phyloP scores from a whole-genome alignment of 2,113 vertebrate genomes.

The Protobothrops flavoviridis region DNA sequence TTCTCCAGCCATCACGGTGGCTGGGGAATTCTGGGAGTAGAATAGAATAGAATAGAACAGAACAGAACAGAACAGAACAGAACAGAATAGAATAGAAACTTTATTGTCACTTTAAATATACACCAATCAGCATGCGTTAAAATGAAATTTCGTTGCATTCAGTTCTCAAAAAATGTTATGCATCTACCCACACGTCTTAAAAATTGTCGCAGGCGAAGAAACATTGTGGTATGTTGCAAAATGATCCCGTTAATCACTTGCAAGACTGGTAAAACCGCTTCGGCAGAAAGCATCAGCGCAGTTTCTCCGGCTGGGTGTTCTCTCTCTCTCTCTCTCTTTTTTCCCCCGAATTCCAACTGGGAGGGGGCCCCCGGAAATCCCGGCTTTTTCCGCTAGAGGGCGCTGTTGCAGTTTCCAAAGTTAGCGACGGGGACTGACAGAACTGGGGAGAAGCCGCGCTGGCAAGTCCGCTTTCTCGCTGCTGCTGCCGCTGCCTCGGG shows the following conservation, averaged over 20 bases:
- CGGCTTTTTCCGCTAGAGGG: constrained; percentile 1
- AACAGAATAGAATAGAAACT: no score
- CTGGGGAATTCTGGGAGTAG: not conserved
- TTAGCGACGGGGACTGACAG: constrained; percentile 5
- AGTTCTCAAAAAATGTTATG: no score
- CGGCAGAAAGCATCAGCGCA: not conserved
- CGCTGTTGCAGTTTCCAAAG: constrained; percentile 24
- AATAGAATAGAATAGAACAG: not conserved
- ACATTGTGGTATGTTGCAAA: no score
- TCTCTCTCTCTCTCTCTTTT: no score
- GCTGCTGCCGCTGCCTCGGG: not conserved
- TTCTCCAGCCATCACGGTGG: not conserved
- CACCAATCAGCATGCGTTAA: no score
- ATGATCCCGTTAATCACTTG: no score
- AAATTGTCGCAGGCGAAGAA: not conserved
- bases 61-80: not conserved
- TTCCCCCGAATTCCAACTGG: not conserved
- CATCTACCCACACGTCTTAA: not conserved
- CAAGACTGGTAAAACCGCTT: not conserved
- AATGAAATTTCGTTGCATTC: no score
- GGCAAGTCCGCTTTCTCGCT: not conserved
- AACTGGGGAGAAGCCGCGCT: not conserved
- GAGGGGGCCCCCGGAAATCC: not conserved
- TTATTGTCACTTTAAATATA: no score
- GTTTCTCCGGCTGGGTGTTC: not conserved